These are phyloP conservation scores for Aphelinus atriplicis DNA, from an alignment of 1,140 invertebrate species.

Conservation along the genomic window DNA sequence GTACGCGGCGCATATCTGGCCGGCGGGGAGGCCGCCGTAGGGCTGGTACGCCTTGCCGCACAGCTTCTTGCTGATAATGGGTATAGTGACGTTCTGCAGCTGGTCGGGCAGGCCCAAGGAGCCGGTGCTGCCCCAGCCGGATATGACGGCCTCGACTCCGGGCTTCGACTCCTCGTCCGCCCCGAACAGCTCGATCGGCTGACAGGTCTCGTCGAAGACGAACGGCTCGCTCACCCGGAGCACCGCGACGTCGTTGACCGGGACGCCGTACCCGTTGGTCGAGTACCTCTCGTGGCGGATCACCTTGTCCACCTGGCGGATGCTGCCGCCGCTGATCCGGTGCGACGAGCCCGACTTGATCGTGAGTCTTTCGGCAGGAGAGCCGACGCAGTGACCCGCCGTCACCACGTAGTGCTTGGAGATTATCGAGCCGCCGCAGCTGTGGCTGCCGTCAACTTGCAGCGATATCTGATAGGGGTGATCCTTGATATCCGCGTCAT, in stretches of 20 bases:
- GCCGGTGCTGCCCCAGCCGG: constrained; percentile 58
- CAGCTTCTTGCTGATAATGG: constrained; percentile 45
- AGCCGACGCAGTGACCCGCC: constrained; percentile 71
- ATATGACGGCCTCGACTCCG: constrained; percentile 51
- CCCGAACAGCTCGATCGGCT: constrained; percentile 37
- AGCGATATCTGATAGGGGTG: constrained; percentile 23
- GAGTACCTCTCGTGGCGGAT: constrained; percentile 64
- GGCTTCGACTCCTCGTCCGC: constrained; percentile 41
- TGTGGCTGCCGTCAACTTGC: not conserved
- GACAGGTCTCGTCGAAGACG: constrained; percentile 45
- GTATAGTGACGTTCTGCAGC: constrained; percentile 46
- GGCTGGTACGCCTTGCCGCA: constrained; percentile 43
- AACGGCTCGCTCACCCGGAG: constrained; percentile 54
- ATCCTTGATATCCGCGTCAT: constrained; percentile 18
- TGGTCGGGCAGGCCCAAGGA: not conserved
- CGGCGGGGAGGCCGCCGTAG: constrained; percentile 43
- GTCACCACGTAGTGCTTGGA: constrained; percentile 56
- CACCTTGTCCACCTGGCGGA: constrained; percentile 56
- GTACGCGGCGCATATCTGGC: constrained; percentile 65
- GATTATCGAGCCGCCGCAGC: constrained; percentile 27
- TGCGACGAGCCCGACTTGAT: constrained; percentile 61
- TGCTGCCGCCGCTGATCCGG: constrained; percentile 52
- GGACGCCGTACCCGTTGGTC: constrained; percentile 45
- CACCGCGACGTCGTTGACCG: constrained; percentile 72
- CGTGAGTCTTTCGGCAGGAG: constrained; percentile 51